Evolutionary conservation across 2,113 vertebrate genomes (phyloP).

Genomic region (Narcine bancroftii): DNA sequence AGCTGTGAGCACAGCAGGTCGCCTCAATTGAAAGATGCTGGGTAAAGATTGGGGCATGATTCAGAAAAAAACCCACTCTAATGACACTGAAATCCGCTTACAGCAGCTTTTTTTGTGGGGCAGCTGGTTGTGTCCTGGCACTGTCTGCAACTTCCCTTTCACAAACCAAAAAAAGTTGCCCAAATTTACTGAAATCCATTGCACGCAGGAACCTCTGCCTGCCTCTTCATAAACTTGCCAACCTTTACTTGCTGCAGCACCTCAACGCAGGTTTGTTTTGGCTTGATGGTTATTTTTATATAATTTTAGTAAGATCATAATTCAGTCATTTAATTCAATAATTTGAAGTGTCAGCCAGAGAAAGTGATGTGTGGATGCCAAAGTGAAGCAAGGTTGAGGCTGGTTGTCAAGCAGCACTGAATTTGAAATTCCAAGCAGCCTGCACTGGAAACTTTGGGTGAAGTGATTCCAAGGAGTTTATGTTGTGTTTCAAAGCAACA

Average conservation of each 20-base stretch:
- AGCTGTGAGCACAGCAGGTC: too few relatives aligned
- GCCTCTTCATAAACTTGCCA: background rate
- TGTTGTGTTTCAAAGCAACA: background rate
- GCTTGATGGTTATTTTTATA: background rate
- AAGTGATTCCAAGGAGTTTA: background rate
- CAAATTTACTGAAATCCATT: background rate
- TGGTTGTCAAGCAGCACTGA: background rate
- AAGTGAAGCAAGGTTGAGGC: background rate
- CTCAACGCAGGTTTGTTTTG: background rate
- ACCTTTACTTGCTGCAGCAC: background rate
- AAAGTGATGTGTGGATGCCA: background rate
- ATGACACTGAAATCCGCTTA: too few relatives aligned
- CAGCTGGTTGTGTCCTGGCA: too few relatives aligned
- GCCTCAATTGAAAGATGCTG: too few relatives aligned
- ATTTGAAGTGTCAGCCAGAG: background rate
- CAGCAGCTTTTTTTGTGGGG: too few relatives aligned
- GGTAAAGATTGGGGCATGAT: too few relatives aligned
- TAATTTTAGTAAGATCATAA: background rate
- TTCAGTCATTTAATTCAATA: background rate
- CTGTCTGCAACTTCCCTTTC: too few relatives aligned
- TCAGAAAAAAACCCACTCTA: too few relatives aligned
- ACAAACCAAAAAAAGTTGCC: background rate
- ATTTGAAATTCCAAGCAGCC: background rate
- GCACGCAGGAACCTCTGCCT: background rate
- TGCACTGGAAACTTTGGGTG: background rate